Base-by-base conservation (phyloP, 2,113 vertebrate genomes). In the Phrynosoma blainvillii region DNA sequence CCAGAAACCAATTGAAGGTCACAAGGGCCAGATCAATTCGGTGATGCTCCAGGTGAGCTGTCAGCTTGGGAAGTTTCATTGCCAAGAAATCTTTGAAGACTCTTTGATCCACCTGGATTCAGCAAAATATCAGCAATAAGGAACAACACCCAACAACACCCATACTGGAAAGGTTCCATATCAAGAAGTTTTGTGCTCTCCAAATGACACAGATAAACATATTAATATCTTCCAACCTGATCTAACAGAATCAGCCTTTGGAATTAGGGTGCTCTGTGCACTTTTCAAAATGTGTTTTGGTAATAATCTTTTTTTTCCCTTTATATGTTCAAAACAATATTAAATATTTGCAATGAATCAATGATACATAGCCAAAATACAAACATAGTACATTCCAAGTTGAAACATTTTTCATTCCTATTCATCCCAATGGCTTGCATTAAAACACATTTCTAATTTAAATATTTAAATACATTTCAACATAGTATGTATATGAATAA, bases 1-100 rank as follows among this genome's bases (percentile, higher is more conserved):
- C 98, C 68, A 99, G 96, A 95, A 99, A 99, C 99, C 99, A 99
- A 94, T 98, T 98, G 94, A 99, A 98, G 70, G 98, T 98, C 93
- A 98, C 91, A 42, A 98, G 97, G 1, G 98, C 98, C 32, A 99
- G 96, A 70, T 99, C 98, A 32, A 98, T 96, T 1, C 0, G 91
- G 93, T 97, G 93, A 8, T 97, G 95, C 25, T 97, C 97, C 62
- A 99, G 95, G 94, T 99, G 98, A 85, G 97, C 94, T n/a, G 88
- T 96, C 30, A 99, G 94, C 11, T 97, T 94, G 86, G 98, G 98
- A 83, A 99, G 95, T 91, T 99, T 99, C 94, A 99, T 98, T 0
- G 91, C 94, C 92, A 99, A 94, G 82, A 99, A 97, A 92, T 99
- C 98, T 95, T 97, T 98, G 88, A 99, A 97, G 27, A 99, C 98